A percentile compares a stretch with the other conserved stretches of the same genome.
Evolutionary conservation across 2,888 invertebrate genomes (phyloP).

Genomic region (Rhaphigaster nebulosa): DNA sequence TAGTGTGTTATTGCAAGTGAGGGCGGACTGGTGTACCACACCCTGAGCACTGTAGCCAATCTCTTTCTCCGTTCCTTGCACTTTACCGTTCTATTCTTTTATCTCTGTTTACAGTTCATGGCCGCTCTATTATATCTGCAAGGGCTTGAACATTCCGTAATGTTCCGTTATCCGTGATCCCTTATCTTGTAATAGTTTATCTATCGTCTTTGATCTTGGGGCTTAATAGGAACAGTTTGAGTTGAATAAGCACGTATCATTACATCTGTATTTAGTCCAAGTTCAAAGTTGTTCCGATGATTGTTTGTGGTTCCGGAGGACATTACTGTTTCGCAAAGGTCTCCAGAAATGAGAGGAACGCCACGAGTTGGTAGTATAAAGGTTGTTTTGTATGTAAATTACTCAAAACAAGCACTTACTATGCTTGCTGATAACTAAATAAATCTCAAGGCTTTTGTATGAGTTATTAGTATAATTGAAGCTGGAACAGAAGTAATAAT

Average conservation of each 20-base stretch:
- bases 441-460: background rate
- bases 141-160: conserved; percentile 17
- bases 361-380: background rate
- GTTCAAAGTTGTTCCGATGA: conserved; percentile 1
- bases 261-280: conserved; percentile 17
- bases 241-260: background rate
- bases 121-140: conserved; percentile 15
- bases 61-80: conserved; percentile 42
- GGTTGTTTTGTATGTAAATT: background rate
- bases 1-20: background rate
- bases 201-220: background rate
- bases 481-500: background rate
- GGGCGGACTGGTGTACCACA: background rate
- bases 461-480: background rate
- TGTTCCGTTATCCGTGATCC: conserved; percentile 40
- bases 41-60: background rate
- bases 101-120: conserved; percentile 24
- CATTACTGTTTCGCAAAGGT: background rate
- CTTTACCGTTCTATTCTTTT: conserved; percentile 34
- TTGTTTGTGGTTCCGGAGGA: conserved; percentile 14
- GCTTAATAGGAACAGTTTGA: background rate
- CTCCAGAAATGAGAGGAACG: background rate
- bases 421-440: background rate
- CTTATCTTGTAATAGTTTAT: conserved; percentile 17
- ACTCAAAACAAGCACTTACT: background rate